Conservation (phyloP, 2,888 invertebrate genomes). For the Hedya salicella region DNA sequence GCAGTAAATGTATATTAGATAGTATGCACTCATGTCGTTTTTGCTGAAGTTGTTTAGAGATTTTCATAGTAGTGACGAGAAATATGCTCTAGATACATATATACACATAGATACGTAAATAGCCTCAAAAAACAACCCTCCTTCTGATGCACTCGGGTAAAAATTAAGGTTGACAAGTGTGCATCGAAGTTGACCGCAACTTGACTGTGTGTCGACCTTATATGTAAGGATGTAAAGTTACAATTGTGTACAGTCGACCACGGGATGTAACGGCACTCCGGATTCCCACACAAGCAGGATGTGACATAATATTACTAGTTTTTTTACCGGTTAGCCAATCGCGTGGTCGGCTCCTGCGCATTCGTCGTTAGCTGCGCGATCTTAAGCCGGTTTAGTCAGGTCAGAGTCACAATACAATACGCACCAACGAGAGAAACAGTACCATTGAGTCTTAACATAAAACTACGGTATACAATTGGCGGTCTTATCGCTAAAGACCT, state of each 20-base stretch:
- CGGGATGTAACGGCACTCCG: conserved; percentile 17
- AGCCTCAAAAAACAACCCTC: too few relatives aligned
- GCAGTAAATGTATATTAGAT: too few relatives aligned
- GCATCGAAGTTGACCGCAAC: neutral
- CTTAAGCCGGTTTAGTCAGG: neutral
- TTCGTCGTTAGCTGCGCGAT: neutral
- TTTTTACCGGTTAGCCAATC: conserved; percentile 20
- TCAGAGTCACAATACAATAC: too few relatives aligned
- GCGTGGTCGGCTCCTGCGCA: neutral
- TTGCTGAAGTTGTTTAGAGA: too few relatives aligned
- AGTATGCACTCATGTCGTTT: too few relatives aligned
- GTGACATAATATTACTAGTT: conserved; percentile 34
- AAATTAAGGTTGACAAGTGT: neutral
- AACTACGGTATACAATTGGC: too few relatives aligned
- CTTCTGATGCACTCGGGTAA: too few relatives aligned
- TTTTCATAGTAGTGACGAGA: too few relatives aligned
- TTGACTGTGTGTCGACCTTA: neutral
- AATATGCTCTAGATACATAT: neutral
- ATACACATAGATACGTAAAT: too few relatives aligned
- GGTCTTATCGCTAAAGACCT: too few relatives aligned
- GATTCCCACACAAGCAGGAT: conserved; percentile 30
- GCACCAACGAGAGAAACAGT: too few relatives aligned
- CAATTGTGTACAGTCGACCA: neutral
- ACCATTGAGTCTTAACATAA: too few relatives aligned
- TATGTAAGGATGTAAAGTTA: neutral